Percentiles rank a stretch among this genome's conserved stretches.
Conservation (phyloP, 2,888 invertebrate genomes). For the Colostygia pectinataria region DNA sequence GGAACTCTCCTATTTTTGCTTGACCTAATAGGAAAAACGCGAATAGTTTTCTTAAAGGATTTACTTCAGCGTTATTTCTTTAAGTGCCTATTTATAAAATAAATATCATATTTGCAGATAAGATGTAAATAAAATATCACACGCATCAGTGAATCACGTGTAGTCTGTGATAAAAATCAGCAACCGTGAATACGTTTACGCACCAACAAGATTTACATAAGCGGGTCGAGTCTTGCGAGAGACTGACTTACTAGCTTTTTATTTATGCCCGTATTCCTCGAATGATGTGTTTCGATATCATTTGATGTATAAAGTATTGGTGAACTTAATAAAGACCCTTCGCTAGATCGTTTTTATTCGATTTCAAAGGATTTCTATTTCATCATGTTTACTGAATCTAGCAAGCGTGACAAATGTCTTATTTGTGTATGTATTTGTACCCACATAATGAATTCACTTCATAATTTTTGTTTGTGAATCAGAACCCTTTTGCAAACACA, state of each 20-base stretch:
- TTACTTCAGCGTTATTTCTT: slow-evolving; percentile 14
- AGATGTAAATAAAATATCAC: slow-evolving; percentile 50
- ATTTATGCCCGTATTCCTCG: slow-evolving; percentile 29
- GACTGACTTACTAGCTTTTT: slow-evolving; percentile 26
- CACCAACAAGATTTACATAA: slow-evolving; percentile 52
- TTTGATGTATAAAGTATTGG: background rate
- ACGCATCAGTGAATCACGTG: slow-evolving; percentile 50
- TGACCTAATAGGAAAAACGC: no score
- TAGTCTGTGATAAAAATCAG: slow-evolving; percentile 55
- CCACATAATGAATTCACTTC: background rate
- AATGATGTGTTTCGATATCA: slow-evolving; percentile 29
- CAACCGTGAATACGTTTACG: slow-evolving; percentile 56
- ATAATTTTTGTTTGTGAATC: slow-evolving; percentile 17
- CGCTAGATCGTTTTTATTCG: no score
- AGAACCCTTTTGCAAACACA: slow-evolving; percentile 36
- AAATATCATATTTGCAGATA: slow-evolving; percentile 29
- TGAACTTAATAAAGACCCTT: no score
- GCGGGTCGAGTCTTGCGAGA: slow-evolving; percentile 29
- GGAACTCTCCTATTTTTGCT: no score
- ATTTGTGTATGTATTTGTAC: no score
- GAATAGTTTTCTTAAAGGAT: background rate
- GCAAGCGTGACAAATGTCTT: background rate
- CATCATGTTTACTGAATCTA: background rate
- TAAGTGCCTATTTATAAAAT: no score
- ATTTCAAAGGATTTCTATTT: no score